Evolutionary conservation across 2,888 invertebrate genomes (phyloP), one percentile per base, ranked within the genome.

Genomic region (Amphipyra tragopoginis): DNA sequence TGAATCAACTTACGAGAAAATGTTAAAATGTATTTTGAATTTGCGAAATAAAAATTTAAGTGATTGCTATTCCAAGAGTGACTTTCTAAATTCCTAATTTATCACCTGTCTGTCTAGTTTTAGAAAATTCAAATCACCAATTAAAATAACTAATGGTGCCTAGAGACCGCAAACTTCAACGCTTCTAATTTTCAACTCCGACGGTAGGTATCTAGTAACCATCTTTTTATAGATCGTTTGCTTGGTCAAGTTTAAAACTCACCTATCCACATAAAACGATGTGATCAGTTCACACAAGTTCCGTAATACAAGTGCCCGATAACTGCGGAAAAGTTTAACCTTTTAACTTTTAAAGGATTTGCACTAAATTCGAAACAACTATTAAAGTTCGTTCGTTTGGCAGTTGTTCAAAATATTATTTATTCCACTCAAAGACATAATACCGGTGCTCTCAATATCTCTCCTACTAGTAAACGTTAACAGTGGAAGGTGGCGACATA

Each of bases 301-400:
- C 72, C 67, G 67, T 65, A 65, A 69, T 66, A 75, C 79, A 80
- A 83, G 79, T 80, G 58, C 65, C 55, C 68, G 80, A 82, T 80
- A 81, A 75, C 78, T 75, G 75, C 29, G 66, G 67, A 75, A 77
- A 80, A 82, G 80, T 81, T 77, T 73, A 75, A 69, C 73, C 68
- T 79, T 71, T 69, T 66, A 79, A 80, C 79, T 83, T 78, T 68
- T 69, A 80, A 80, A 80, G 81, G 72, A 80, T 79, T 79, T 76
- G 57, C 74, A 75, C 73, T 75, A 71, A 79, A 80, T 80, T 73
- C 70, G 66, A 72, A 80, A 78, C 81, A 80, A 72, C 77, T 73
- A 78, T 82, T 75, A 74, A 49, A 65, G 61, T 63, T 68, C 44
- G 57, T 69, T 72, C 66, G 66, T 64, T 72, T 70, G 56, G 65